A percentile compares a stretch with the other conserved stretches of the same genome.
phyloP scores from a whole-genome alignment of 2,797 vertebrate genomes.

The Poeciliopsis paucimaculata region DNA sequence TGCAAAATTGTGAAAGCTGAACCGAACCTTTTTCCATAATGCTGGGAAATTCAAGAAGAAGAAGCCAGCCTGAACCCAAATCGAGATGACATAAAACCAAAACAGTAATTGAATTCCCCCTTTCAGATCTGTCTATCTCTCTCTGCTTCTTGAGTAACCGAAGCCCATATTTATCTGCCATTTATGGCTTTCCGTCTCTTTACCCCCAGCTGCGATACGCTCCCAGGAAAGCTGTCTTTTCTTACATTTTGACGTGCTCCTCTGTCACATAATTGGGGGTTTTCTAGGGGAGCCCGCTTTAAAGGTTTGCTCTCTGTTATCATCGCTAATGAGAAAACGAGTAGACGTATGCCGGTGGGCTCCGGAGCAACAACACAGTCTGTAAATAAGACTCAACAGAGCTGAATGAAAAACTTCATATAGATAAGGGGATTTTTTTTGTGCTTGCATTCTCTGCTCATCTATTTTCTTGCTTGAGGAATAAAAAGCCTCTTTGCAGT shows the following conservation, averaged over 20 bases:
- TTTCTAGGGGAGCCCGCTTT: constrained; percentile 62
- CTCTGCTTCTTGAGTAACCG: constrained; percentile 45
- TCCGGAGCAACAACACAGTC: constrained; percentile 45
- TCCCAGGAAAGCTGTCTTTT: constrained; percentile 37
- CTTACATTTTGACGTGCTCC: constrained; percentile 59
- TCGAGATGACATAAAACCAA: constrained; percentile 48
- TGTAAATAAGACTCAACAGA: constrained; percentile 60
- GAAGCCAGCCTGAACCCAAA: constrained; percentile 53
- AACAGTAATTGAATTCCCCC: constrained; percentile 48
- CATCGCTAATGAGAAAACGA: constrained; percentile 77
- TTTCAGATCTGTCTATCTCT: constrained; percentile 7
- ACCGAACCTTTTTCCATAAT: constrained; percentile 37
- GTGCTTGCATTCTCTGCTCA: constrained; percentile 2
- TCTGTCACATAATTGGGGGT: constrained; percentile 73
- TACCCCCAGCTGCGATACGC: constrained; percentile 61
- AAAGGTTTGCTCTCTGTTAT: constrained; percentile 74
- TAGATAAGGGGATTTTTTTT: constrained; percentile 10
- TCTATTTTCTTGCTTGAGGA: constrained; percentile 14
- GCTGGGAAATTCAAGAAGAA: constrained; percentile 49
- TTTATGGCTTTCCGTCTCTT: constrained; percentile 52
- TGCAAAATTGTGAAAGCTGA: constrained; percentile 14
- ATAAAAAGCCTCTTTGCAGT: not conserved
- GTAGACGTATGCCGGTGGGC: constrained; percentile 40
- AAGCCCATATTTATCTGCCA: constrained; percentile 40
- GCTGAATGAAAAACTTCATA: constrained; percentile 32